Percentiles rank a stretch among this genome's conserved stretches.
phyloP scores from a whole-genome alignment of 2,888 invertebrate genomes.

The Aethes cnicana region DNA sequence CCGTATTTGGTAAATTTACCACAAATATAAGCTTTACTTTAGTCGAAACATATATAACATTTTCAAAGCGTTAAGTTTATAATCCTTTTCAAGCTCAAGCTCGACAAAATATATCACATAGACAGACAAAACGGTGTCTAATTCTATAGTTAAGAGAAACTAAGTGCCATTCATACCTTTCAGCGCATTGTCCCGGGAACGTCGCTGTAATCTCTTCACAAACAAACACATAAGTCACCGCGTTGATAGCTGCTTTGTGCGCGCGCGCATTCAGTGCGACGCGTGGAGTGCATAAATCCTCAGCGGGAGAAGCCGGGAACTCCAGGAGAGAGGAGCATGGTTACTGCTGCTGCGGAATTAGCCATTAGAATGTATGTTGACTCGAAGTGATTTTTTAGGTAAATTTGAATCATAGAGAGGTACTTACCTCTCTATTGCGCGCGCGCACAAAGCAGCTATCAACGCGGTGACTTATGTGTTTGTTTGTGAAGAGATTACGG shows the following conservation, averaged over 20 bases:
- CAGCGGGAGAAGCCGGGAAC: conserved; percentile 3
- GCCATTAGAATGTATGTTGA: no score
- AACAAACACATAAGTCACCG: conserved; percentile 23
- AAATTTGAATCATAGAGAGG: no score
- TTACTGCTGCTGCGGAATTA: no score
- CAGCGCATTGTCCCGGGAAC: background rate
- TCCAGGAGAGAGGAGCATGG: background rate
- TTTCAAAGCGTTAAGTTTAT: no score
- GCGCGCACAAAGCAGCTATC: conserved; percentile 23
- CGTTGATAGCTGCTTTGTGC: conserved; percentile 24
- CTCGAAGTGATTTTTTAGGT: no score
- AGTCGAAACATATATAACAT: no score
- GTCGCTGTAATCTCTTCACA: conserved; percentile 13
- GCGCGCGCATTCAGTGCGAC: conserved; percentile 9
- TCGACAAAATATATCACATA: conserved; percentile 5
- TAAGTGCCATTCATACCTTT: background rate
- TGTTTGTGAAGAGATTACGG: conserved; percentile 17
- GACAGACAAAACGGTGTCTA: background rate
- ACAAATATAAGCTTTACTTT: no score
- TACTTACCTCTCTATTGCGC: no score
- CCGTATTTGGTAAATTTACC: background rate
- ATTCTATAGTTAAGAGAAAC: conserved; percentile 15
- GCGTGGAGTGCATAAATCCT: conserved; percentile 27
- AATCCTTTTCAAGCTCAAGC: background rate
- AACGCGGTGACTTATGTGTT: conserved; percentile 22